Conservation (phyloP, 2,888 invertebrate genomes). For the Osedax fenrisi region DNA sequence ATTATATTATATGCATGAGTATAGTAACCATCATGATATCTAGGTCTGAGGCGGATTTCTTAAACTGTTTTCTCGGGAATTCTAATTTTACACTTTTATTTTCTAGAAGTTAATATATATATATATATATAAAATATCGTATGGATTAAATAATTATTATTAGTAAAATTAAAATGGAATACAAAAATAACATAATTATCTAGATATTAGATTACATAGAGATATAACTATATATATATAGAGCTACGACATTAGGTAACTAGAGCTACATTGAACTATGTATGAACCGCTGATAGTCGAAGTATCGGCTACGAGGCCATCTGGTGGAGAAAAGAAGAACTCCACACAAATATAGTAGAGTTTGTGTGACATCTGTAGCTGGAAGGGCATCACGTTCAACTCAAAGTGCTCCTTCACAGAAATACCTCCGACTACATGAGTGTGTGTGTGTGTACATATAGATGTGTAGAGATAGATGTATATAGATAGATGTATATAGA, state of each 20-base stretch:
- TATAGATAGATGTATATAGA: too few relatives aligned
- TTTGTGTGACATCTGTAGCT: constrained; percentile 72
- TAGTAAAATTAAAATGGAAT: not conserved
- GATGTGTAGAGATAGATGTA: too few relatives aligned
- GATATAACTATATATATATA: not conserved
- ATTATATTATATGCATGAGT: too few relatives aligned
- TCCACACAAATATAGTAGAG: constrained; percentile 92
- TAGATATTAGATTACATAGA: not conserved
- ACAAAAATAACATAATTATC: not conserved
- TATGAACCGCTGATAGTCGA: not conserved
- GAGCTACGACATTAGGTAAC: too few relatives aligned
- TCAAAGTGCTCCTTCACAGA: constrained; percentile 91
- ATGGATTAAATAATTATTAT: too few relatives aligned
- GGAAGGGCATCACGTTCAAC: constrained; percentile 87
- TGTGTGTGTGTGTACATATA: too few relatives aligned
- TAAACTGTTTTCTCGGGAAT: not conserved
- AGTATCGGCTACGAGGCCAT: not conserved
- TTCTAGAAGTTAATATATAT: too few relatives aligned
- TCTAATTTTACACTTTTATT: not conserved
- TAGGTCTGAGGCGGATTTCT: not conserved
- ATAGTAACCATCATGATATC: not conserved
- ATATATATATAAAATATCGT: too few relatives aligned
- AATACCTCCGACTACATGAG: constrained; percentile 70
- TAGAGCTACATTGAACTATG: too few relatives aligned
- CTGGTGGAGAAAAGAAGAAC: constrained; percentile 65